A percentile compares a stretch with the other conserved stretches of the same genome.
Conservation (phyloP, 2,113 vertebrate genomes). For the Thamnaconus septentrionalis region DNA sequence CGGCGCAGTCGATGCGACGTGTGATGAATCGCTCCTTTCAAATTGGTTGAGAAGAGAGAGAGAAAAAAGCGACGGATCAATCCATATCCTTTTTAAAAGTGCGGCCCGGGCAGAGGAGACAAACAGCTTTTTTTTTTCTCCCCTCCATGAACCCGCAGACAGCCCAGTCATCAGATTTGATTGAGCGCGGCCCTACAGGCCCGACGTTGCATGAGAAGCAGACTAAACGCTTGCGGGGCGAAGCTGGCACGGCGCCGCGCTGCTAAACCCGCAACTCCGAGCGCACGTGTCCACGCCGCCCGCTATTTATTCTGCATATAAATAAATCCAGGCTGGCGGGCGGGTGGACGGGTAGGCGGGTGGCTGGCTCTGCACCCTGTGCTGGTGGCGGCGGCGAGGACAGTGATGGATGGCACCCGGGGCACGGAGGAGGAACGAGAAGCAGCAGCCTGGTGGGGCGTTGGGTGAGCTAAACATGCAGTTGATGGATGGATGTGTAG, state of each 20-base stretch:
- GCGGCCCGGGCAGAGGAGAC: slow-evolving; percentile 29
- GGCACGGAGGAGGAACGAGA: slow-evolving; percentile 33
- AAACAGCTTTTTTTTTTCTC: slow-evolving; percentile 46
- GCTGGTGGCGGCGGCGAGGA: slow-evolving; percentile 51
- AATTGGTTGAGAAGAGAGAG: slow-evolving; percentile 24
- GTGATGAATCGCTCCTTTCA: slow-evolving; percentile 39
- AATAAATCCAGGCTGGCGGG: slow-evolving; percentile 4
- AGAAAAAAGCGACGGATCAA: slow-evolving; percentile 48
- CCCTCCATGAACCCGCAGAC: slow-evolving; percentile 33
- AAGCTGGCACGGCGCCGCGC: slow-evolving; percentile 36
- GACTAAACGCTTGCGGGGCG: slow-evolving; percentile 53
- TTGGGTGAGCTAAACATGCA: slow-evolving; percentile 43
- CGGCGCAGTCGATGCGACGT: slow-evolving; percentile 7
- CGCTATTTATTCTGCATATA: slow-evolving; percentile 20
- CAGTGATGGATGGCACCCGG: slow-evolving; percentile 37
- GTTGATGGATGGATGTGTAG: not conserved
- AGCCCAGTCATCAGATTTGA: slow-evolving; percentile 56
- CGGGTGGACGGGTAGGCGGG: not conserved
- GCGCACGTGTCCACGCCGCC: slow-evolving; percentile 12
- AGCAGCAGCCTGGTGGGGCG: slow-evolving; percentile 44
- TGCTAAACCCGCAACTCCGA: slow-evolving; percentile 44
- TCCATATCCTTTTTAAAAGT: slow-evolving; percentile 50
- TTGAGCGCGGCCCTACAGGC: slow-evolving; percentile 44
- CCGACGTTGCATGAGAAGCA: slow-evolving; percentile 19
- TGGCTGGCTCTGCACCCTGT: slow-evolving; percentile 36